Evolutionary conservation across 1,140 invertebrate genomes (phyloP), one percentile per base, ranked within the genome.

Genomic region (Colletes latitarsis): DNA sequence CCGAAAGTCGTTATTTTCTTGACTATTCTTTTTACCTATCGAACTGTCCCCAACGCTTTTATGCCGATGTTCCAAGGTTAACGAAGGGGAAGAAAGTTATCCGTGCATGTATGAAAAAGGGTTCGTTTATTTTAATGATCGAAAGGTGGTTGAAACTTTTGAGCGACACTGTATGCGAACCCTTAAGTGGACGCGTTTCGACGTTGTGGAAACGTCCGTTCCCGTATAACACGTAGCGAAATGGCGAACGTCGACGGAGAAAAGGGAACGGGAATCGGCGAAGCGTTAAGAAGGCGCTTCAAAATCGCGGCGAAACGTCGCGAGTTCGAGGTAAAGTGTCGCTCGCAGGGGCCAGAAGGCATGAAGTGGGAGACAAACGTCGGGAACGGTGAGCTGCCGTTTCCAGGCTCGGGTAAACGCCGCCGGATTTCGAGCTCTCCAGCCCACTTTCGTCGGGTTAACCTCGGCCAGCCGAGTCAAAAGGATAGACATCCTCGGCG

Each of bases 271-370:
- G 39, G 10, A 57, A 41, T 71, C 49, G 66, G 57, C 60, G 74
- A 71, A 70, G 67, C 80, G 75, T 82, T 77, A 49, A 78, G 60
- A 77, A 82, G 57, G 21, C 60, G 58, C n/a, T 63, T 78, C 41
- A 49, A 63, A 66, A 69, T 77, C 73, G 74, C 49, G 64, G 66
- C 10, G 74, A 49, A 62, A 53, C 67, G 43, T 69, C 21, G 5
- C 46, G 46, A 17, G 63, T 81, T 30, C 46, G 19, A 60, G 46
- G 14, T 63, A 70, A 69, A 70, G 80, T 74, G 72, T 41, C 66
- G 67, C 14, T 49, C 17, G 52, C 60, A 64, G 76, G 43, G 46
- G 10, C 10, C 64, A 19, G 49, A 6, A 21, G 43, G 58, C 21
- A 81, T 64, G 67, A 77, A 55, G 68, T 43, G 57, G 52, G 67